phyloP scores from a whole-genome alignment of 1,140 invertebrate genomes.

The Bathynomus jamesi region DNA sequence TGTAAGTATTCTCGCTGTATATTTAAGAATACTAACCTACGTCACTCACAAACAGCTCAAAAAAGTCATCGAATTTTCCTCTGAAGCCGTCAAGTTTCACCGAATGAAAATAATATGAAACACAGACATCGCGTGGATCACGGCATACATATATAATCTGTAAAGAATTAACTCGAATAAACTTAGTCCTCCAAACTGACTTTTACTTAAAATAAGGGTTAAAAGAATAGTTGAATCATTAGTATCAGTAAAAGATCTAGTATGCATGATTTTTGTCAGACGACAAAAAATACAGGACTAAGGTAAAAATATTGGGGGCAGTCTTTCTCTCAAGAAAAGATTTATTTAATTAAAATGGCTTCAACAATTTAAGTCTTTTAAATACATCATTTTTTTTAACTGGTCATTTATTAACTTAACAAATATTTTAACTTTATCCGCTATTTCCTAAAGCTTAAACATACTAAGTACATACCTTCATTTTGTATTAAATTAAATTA shows the following conservation, averaged over 20 bases:
- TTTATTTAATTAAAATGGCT: too few relatives aligned
- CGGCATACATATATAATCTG: conserved; percentile 82
- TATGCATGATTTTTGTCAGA: not conserved
- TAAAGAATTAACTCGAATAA: conserved; percentile 24
- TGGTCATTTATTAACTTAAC: too few relatives aligned
- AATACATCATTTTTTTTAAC: too few relatives aligned
- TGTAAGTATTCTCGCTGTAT: too few relatives aligned
- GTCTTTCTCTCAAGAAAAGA: too few relatives aligned
- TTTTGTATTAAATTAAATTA: too few relatives aligned
- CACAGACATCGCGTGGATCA: conserved; percentile 88
- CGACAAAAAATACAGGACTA: not conserved
- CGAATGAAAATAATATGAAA: conserved; percentile 84
- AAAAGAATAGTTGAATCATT: conserved; percentile 2
- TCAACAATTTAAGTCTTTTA: too few relatives aligned
- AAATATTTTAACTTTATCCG: too few relatives aligned
- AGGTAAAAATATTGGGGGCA: not conserved
- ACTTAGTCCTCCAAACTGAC: not conserved
- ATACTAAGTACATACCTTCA: too few relatives aligned
- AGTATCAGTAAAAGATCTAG: not conserved
- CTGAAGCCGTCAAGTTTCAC: conserved; percentile 59
- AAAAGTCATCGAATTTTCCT: conserved; percentile 68
- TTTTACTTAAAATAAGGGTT: not conserved
- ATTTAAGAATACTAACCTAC: conserved; percentile 42
- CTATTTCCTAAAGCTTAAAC: too few relatives aligned
- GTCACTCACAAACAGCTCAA: conserved; percentile 64